Evolutionary conservation across 1,140 invertebrate genomes (phyloP).

Genomic region (Drosophila kurseongensis): DNA sequence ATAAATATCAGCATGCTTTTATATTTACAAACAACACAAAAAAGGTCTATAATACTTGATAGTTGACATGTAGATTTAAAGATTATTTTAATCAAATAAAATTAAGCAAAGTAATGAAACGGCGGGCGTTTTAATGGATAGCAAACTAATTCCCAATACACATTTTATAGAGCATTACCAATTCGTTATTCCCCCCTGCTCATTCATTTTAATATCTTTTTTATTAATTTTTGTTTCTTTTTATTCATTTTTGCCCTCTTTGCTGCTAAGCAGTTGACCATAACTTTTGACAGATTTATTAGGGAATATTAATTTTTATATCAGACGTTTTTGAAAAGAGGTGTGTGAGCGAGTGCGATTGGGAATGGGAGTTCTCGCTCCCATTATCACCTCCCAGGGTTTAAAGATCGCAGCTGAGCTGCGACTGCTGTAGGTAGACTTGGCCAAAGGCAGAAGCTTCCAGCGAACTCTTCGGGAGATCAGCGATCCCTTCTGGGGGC

Average conservation of each 20-base stretch:
- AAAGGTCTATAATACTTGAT: no score
- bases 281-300: constrained; percentile 80
- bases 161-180: constrained; percentile 5
- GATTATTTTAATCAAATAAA: no score
- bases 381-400: constrained; percentile 64
- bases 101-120: background rate
- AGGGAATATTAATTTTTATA: constrained; percentile 77
- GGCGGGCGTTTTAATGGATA: no score
- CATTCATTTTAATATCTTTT: constrained; percentile 14
- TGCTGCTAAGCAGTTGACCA: constrained; percentile 61
- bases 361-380: constrained; percentile 35
- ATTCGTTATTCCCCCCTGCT: background rate
- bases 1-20: no score
- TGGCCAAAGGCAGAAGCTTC: constrained; percentile 13
- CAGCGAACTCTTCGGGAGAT: constrained; percentile 19
- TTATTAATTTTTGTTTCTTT: constrained; percentile 32
- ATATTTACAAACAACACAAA: no score
- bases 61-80: no score
- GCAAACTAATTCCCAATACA: background rate
- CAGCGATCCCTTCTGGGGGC: constrained; percentile 23
- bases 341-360: constrained; percentile 34
- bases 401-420: background rate
- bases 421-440: constrained; percentile 59
- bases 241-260: background rate
- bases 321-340: constrained; percentile 34